Percentiles rank a stretch among this genome's conserved stretches.
Evolutionary conservation across 2,113 vertebrate species (phyloP).

Genomic region (Pandion haliaetus): DNA sequence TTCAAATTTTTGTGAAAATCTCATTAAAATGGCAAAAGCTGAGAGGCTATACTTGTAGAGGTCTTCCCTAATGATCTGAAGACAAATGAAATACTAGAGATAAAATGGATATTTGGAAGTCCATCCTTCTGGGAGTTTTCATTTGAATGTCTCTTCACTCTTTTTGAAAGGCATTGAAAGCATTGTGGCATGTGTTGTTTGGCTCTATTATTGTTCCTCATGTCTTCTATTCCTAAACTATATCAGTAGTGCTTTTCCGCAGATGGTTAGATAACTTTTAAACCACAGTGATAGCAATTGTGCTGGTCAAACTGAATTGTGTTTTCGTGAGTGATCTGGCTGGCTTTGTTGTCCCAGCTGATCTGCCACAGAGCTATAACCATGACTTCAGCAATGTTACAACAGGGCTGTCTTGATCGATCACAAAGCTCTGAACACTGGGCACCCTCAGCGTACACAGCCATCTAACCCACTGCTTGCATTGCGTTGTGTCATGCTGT

Average conservation of each 20-base stretch:
- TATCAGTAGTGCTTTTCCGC: neutral
- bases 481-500: fast-evolving
- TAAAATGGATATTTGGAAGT: neutral
- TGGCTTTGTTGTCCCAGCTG: neutral
- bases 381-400: neutral
- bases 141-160: neutral
- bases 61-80: neutral
- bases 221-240: neutral
- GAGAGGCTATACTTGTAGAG: neutral
- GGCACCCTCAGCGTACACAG: neutral
- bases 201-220: neutral
- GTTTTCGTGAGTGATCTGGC: neutral
- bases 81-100: neutral
- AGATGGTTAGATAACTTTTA: neutral
- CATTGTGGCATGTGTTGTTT: neutral
- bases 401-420: neutral
- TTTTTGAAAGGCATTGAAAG: neutral
- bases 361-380: neutral
- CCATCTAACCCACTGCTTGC: neutral
- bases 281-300: neutral
- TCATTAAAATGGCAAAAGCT: neutral
- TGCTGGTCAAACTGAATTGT: neutral
- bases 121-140: neutral
- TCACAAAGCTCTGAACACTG: neutral
- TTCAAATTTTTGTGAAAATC: neutral